Evolutionary conservation across 2,113 vertebrate species (phyloP).

Genomic region (Heloderma charlesbogerti): DNA sequence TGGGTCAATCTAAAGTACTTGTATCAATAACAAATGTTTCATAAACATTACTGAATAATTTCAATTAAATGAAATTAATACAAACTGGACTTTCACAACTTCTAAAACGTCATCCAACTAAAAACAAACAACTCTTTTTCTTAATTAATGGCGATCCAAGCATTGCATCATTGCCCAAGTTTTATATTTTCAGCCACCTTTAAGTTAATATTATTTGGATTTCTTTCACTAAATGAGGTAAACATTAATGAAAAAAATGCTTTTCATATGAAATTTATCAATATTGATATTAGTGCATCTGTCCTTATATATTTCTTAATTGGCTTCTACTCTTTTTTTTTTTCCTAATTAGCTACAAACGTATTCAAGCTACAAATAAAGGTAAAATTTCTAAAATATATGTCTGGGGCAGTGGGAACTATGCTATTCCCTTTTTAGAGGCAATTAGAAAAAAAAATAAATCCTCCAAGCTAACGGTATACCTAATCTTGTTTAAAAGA

Average conservation of each 20-base stretch:
- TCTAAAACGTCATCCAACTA: background rate
- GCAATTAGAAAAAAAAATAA: constrained; percentile 37
- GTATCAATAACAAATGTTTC: background rate
- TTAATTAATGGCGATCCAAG: background rate
- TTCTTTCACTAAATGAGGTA: background rate
- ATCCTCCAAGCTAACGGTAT: constrained; percentile 12
- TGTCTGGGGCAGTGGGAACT: background rate
- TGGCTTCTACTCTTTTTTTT: constrained; percentile 6
- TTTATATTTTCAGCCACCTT: background rate
- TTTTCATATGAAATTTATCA: background rate
- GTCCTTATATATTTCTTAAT: background rate
- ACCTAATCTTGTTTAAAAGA: constrained; percentile 40
- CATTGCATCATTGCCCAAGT: background rate
- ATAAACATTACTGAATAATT: background rate
- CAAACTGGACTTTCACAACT: background rate
- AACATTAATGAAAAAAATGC: background rate
- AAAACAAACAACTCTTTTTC: background rate
- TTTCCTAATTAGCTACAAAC: constrained; percentile 29
- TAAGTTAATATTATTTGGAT: background rate
- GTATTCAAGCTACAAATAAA: background rate
- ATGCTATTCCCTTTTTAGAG: background rate
- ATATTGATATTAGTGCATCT: background rate
- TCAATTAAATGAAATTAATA: background rate
- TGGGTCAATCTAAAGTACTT: background rate
- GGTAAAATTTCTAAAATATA: background rate